Percentiles rank a stretch among this genome's conserved stretches.
phyloP scores from a whole-genome alignment of 2,797 vertebrate species.

The Argyrosomus regius region DNA sequence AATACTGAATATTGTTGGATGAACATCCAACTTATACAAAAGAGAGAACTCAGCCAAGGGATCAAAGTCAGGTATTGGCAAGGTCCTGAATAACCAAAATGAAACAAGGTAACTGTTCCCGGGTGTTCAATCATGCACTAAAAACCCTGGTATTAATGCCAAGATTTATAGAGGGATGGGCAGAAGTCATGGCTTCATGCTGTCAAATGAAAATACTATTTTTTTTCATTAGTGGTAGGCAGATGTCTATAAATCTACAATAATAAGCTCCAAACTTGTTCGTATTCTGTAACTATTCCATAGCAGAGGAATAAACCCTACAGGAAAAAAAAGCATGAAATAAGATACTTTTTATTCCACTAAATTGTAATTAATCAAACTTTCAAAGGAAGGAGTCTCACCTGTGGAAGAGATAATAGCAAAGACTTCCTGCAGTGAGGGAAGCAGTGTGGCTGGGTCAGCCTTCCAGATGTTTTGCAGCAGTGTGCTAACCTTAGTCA shows the following conservation, averaged over 20 bases:
- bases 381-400: slow-evolving; percentile 72
- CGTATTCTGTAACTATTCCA: background rate
- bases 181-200: background rate
- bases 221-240: background rate
- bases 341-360: background rate
- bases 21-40: slow-evolving; percentile 19
- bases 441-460: slow-evolving; percentile 92
- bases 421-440: slow-evolving; percentile 97
- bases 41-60: background rate
- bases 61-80: slow-evolving; percentile 43
- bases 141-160: slow-evolving; percentile 1
- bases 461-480: slow-evolving; percentile 97
- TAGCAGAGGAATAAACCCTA: background rate
- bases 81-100: slow-evolving; percentile 6
- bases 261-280: background rate
- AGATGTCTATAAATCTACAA: background rate
- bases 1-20: slow-evolving; percentile 15
- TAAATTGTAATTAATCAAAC: background rate
- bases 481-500: slow-evolving; percentile 93
- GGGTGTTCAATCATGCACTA: background rate
- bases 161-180: slow-evolving; percentile 11
- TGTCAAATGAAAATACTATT: slow-evolving; percentile 20
- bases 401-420: slow-evolving; percentile 96
- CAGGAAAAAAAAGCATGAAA: background rate
- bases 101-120: slow-evolving; percentile 14